Base-by-base conservation (phyloP, 2,797 vertebrate species). In the Echeneis naucrates region DNA sequence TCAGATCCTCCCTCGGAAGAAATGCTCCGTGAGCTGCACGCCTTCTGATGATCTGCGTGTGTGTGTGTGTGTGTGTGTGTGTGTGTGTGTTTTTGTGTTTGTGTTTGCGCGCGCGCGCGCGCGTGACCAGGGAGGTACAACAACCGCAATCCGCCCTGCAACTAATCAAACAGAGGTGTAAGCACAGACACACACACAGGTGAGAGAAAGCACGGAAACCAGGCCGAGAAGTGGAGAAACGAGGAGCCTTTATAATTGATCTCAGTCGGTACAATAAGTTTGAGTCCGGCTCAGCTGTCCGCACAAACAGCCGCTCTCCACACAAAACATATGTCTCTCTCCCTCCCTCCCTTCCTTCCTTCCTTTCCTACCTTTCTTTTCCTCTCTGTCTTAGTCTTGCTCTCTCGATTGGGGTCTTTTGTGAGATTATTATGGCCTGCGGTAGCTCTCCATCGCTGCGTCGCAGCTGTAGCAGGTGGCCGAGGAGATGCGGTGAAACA, bases 251-350 rank as follows among this genome's bases (percentile, higher is more conserved):
- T 16, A 38, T 19, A 44, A 45, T 2, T 14, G 63, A 44, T 55
- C 8, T 0, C 30, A 32, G 65, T 9, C 9, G 68, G 55, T 30
- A 32, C 48, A 54, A 79, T 57, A 89, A 89, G 89, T 92, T 92
- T 87, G 2, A 71, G 69, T 50, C 44, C 44, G 54, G 69, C 54
- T 67, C 60, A 48, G 61, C 66, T 35, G 75, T 63, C 58, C 56
- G 67, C 30, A 58, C 9, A 75, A 80, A 68, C 70, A 86, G 66
- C 45, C 77, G 61, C 80, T 77, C 45, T 62, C 48, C 81, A 48
- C 8, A 64, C 77, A 54, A 76, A 87, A 77, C 92, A 88, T 92
- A 92, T 92, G 90, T 82, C 85, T 82, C 37, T 71, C 52, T 79
- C 77, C 35, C 4, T 59, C 27, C 12, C 56, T 40, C 17, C 16